Evolutionary conservation across 2,113 vertebrate genomes (phyloP).

Genomic region (Raja brachyura): DNA sequence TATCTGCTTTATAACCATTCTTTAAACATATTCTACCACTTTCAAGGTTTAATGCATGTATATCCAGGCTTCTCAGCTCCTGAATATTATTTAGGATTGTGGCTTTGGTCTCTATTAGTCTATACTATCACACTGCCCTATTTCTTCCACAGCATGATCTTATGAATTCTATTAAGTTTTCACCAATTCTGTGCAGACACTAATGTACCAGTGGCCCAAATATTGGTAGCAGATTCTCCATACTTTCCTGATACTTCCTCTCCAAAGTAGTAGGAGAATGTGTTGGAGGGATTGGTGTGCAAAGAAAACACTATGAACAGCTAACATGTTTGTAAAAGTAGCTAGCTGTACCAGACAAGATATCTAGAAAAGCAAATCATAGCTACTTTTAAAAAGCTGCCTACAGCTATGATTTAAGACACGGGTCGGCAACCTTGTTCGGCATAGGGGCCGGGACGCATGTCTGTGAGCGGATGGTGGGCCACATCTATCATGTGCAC

Average conservation of each 20-base stretch:
- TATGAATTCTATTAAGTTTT: not conserved
- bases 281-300: not conserved
- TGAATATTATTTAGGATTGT: too few relatives aligned
- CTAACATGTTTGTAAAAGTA: not conserved
- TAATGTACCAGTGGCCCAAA: not conserved
- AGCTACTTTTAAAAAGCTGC: not conserved
- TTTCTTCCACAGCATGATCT: not conserved
- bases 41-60: too few relatives aligned
- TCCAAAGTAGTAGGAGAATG: not conserved
- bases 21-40: too few relatives aligned
- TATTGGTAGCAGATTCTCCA: not conserved
- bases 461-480: too few relatives aligned
- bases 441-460: too few relatives aligned
- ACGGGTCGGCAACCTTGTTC: too few relatives aligned
- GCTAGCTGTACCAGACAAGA: not conserved
- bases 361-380: not conserved
- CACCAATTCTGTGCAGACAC: not conserved
- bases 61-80: too few relatives aligned
- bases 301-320: not conserved
- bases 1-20: too few relatives aligned
- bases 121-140: too few relatives aligned
- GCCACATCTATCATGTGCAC: too few relatives aligned
- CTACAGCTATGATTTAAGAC: not conserved
- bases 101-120: too few relatives aligned
- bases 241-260: not conserved